Conservation (phyloP, 2,797 vertebrate species). For the Sebastes reedi region DNA sequence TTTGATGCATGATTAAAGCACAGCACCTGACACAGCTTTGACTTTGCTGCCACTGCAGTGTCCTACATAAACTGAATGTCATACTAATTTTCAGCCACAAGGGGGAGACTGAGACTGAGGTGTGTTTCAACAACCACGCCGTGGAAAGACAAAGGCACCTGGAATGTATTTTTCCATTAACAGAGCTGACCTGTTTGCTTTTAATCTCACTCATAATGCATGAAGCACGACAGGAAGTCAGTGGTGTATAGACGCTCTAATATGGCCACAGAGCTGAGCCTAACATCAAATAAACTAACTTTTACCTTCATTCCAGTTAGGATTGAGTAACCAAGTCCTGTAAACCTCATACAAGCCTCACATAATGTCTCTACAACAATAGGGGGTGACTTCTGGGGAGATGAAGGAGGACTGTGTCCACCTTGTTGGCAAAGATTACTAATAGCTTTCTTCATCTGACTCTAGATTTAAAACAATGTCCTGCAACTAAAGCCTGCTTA, state of each 20-base stretch:
- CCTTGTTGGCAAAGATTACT: constrained; percentile 5
- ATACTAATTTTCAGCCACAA: constrained; percentile 50
- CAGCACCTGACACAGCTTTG: constrained; percentile 45
- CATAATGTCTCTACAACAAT: constrained; percentile 2
- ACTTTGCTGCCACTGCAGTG: constrained; percentile 72
- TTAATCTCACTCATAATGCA: constrained; percentile 8
- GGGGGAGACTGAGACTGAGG: constrained; percentile 60
- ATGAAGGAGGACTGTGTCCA: neutral
- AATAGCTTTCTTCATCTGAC: constrained; percentile 2
- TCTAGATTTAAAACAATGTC: constrained; percentile 6
- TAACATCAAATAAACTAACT: neutral
- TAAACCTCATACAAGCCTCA: constrained; percentile 1
- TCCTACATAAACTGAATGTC: constrained; percentile 52
- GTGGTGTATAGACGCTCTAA: neutral
- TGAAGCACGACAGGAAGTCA: neutral
- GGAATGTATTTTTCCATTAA: constrained; percentile 38
- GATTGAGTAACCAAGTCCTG: neutral
- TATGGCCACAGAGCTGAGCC: neutral
- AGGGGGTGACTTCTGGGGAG: neutral
- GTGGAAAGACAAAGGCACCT: constrained; percentile 14
- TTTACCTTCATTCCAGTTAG: neutral
- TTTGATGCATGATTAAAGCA: constrained; percentile 45
- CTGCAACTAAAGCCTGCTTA: constrained; percentile 71
- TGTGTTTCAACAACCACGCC: neutral
- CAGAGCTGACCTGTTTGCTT: neutral